phyloP scores from a whole-genome alignment of 2,113 vertebrate species.

The Mesoclemmys tuberculata region DNA sequence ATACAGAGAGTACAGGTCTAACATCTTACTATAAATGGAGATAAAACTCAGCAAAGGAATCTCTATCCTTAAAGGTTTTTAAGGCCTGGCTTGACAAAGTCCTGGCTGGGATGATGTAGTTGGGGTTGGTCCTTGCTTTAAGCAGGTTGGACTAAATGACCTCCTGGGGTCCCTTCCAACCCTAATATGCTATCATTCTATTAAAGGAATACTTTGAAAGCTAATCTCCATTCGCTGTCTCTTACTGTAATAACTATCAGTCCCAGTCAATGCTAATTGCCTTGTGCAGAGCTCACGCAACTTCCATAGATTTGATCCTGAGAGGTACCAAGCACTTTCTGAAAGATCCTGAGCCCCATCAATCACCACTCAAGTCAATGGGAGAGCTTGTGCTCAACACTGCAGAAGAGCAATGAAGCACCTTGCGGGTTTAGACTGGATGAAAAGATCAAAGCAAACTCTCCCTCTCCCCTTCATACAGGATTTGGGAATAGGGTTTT shows the following conservation, averaged over 20 bases:
- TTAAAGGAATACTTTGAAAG: background rate
- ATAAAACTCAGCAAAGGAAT: background rate
- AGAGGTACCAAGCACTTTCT: background rate
- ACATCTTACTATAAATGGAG: background rate
- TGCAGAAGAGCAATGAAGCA: background rate
- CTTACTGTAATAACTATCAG: background rate
- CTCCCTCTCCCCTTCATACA: background rate
- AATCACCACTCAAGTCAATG: background rate
- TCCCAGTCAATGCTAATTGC: background rate
- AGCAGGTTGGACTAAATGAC: too few species aligned
- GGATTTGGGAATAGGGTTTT: background rate
- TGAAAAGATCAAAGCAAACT: background rate
- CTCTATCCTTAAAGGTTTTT: background rate
- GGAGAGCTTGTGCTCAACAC: background rate
- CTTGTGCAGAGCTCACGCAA: background rate
- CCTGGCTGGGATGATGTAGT: too few species aligned
- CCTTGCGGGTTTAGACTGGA: background rate
- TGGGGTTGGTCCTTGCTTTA: too few species aligned
- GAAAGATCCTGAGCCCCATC: background rate
- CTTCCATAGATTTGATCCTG: background rate
- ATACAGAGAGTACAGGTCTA: background rate
- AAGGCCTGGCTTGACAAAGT: too few species aligned
- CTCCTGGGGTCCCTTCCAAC: too few species aligned
- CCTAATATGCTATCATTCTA: too few species aligned
- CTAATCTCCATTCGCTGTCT: background rate